Conservation (phyloP, 2,113 vertebrate species). For the Oreotrochilus melanogaster region DNA sequence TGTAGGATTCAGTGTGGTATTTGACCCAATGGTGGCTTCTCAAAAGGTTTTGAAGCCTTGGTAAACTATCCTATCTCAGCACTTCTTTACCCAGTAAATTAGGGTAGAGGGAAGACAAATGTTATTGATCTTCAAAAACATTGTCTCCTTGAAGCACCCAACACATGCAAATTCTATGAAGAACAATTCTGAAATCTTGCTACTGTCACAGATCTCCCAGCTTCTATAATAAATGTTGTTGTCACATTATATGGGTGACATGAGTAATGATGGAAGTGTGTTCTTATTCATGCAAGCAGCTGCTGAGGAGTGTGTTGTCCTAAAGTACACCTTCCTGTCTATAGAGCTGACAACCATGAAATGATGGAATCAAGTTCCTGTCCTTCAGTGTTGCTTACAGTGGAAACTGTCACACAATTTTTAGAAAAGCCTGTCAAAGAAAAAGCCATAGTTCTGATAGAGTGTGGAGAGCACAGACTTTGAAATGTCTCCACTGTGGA, state of each 20-base stretch:
- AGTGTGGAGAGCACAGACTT: not conserved
- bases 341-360: constrained; percentile 75
- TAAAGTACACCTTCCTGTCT: constrained; percentile 80
- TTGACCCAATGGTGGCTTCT: not conserved
- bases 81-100: not conserved
- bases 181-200: constrained; percentile 59
- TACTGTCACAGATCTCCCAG: constrained; percentile 10
- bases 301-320: constrained; percentile 73
- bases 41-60: not conserved
- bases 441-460: not conserved
- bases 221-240: constrained; percentile 67
- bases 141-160: constrained; percentile 38
- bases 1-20: not conserved
- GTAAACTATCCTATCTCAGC: not conserved
- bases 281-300: constrained; percentile 71
- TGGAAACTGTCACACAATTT: constrained; percentile 69
- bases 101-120: not conserved
- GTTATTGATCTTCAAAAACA: not conserved
- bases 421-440: constrained; percentile 50
- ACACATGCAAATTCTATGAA: constrained; percentile 26
- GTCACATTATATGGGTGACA: constrained; percentile 66
- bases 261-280: constrained; percentile 69
- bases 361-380: constrained; percentile 75
- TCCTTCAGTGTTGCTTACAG: constrained; percentile 71
- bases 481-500: constrained; percentile 1